phyloP scores from a whole-genome alignment of 2,113 vertebrate species.

The Vombatus ursinus region DNA sequence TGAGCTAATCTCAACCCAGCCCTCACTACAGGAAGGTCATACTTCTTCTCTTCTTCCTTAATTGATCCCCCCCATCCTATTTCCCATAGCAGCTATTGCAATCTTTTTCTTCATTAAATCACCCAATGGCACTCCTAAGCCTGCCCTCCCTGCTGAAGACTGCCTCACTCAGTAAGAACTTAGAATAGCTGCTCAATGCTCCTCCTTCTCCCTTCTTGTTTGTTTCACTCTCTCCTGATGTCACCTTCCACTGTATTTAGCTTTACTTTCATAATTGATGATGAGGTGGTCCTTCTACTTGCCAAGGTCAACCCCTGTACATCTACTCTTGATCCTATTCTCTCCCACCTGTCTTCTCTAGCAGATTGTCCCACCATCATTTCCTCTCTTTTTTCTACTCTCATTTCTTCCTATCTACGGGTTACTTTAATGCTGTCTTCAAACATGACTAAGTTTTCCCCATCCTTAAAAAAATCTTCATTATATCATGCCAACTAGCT shows the following conservation, averaged over 20 bases:
- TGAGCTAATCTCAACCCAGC: neutral
- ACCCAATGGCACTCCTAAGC: neutral
- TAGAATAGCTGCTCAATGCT: neutral
- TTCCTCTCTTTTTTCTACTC: neutral
- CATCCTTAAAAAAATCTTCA: too few relatives aligned
- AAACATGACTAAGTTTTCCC: neutral
- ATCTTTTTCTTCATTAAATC: neutral
- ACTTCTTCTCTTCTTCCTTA: neutral
- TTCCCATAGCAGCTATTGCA: neutral
- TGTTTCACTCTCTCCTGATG: neutral
- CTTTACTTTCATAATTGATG: neutral
- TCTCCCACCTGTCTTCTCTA: neutral
- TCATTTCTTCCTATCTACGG: neutral
- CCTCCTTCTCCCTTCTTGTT: neutral
- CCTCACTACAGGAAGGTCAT: neutral
- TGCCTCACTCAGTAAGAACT: neutral
- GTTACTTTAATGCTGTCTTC: neutral
- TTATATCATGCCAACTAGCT: too few relatives aligned
- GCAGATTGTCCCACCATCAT: neutral
- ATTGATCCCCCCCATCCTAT: neutral
- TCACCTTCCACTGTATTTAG: neutral
- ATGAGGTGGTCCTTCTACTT: neutral
- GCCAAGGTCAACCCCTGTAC: neutral
- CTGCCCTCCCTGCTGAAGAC: neutral
- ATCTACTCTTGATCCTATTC: neutral